Conservation (phyloP, 2,888 invertebrate species). For the Zygaena filipendulae region DNA sequence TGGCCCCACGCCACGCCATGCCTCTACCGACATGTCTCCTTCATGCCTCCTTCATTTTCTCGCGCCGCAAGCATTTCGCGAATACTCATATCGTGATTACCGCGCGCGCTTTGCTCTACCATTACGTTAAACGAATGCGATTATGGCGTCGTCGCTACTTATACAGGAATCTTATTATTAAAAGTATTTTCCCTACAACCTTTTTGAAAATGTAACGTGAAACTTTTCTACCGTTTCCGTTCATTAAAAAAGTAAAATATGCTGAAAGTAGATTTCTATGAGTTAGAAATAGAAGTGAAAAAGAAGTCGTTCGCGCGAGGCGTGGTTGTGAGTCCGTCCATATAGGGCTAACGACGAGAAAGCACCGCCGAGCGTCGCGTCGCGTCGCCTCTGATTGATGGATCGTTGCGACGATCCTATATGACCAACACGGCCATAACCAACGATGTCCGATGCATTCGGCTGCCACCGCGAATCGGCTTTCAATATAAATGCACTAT, state of each 20-base stretch:
- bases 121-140: slow-evolving; percentile 52
- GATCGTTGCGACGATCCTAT: slow-evolving; percentile 34
- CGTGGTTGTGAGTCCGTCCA: slow-evolving; percentile 52
- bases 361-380: slow-evolving; percentile 56
- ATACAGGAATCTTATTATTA: slow-evolving; percentile 52
- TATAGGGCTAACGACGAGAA: slow-evolving; percentile 68
- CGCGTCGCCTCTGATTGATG: slow-evolving; percentile 59
- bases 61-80: slow-evolving; percentile 46
- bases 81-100: slow-evolving; percentile 49
- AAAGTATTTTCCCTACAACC: slow-evolving; percentile 40
- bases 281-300: slow-evolving; percentile 65
- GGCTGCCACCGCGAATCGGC: slow-evolving; percentile 17
- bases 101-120: slow-evolving; percentile 39
- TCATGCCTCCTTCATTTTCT: no score
- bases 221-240: slow-evolving; percentile 44
- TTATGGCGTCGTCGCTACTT: slow-evolving; percentile 49
- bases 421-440: slow-evolving; percentile 16
- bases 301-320: slow-evolving; percentile 58
- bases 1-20: no score
- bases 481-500: slow-evolving; percentile 6
- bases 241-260: slow-evolving; percentile 48
- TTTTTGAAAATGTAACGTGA: slow-evolving; percentile 37
- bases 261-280: slow-evolving; percentile 59
- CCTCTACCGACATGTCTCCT: no score
- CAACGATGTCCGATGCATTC: slow-evolving; percentile 19